Evolutionary conservation across 2,113 vertebrate genomes (phyloP), one percentile per base, ranked within the genome.

Genomic region (Brachypodius melanocephalos): DNA sequence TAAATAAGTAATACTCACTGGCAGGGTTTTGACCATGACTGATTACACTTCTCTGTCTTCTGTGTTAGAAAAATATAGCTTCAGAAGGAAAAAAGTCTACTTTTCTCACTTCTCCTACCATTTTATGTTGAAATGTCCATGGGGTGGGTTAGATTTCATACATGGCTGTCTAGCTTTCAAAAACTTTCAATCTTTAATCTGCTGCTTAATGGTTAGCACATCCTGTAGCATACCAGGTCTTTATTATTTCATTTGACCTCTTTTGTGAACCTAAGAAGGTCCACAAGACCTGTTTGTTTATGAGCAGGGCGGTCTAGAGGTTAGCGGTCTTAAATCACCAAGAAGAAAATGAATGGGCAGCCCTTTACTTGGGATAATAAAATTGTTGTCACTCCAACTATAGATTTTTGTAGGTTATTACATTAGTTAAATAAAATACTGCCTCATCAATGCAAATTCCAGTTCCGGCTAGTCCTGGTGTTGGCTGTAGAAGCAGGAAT

Each of bases 101-200:
- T 96, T 96, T 97, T 95, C 93, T 97, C 93, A 94, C 92, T 96
- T 96, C 83, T 71, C 69, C 89, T 93, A 87, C 86, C 79, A 94
- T 96, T 96, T 85, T 85, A 77, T 57, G 81, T 94, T 93, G 91
- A 89, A 95, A 95, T 84, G 88, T 91, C 85, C 91, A 10, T 75
- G 46, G 80, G 88, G 51, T 80, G 90, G 77, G 77, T 71, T 91
- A 89, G 69, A 92, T 95, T 96, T 96, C 94, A 94, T 94, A 95
- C 59, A 62, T 77, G 78, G 52, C 90, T 95, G 88, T 94, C 94
- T 79, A 95, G 88, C 74, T 95, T 96, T 96, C 95, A 94, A 84
- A 96, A 96, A 92, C 92, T 95, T 96, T 93, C 95, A 92, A 92
- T 97, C 96, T 95, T 95, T 95, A 97, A 96, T 95, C 94, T 86